A percentile compares a stretch with the other conserved stretches of the same genome.
Conservation (phyloP, 2,797 vertebrate genomes). For the Clamator glandarius region DNA sequence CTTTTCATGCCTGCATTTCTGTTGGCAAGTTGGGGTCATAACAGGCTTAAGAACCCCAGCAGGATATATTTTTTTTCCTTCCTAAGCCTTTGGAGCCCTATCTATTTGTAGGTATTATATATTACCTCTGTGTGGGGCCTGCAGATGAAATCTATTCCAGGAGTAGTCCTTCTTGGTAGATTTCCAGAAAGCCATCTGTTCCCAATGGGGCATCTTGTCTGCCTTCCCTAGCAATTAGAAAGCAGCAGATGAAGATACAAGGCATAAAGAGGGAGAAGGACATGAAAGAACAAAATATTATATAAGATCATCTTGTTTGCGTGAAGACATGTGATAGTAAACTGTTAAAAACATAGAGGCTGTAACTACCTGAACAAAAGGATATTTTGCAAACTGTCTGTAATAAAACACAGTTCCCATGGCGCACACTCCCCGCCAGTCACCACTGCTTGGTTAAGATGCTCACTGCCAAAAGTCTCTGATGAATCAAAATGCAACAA, state of each 20-base stretch:
- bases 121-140: constrained; percentile 66
- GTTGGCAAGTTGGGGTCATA: constrained; percentile 36
- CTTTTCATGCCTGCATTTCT: not conserved
- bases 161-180: constrained; percentile 57
- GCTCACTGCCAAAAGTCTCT: not conserved
- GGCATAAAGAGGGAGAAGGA: constrained; percentile 29
- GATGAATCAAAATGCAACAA: constrained; percentile 18
- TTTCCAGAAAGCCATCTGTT: constrained; percentile 74
- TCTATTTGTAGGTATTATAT: constrained; percentile 68
- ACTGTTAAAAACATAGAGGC: constrained; percentile 20
- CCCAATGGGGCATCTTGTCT: constrained; percentile 69
- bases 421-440: not conserved
- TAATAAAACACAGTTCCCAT: not conserved
- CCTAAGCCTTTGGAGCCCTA: constrained; percentile 46
- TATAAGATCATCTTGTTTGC: constrained; percentile 20
- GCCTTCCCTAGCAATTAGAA: constrained; percentile 69
- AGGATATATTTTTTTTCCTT: constrained; percentile 36
- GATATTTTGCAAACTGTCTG: not conserved
- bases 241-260: constrained; percentile 54
- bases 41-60: constrained; percentile 23
- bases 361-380: constrained; percentile 17
- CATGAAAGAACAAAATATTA: constrained; percentile 46
- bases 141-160: constrained; percentile 71
- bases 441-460: not conserved
- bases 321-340: not conserved